These are phyloP conservation scores for Pogonognathellus flavescens DNA, from an alignment of 1,140 invertebrate genomes.

Conservation along the genomic window DNA sequence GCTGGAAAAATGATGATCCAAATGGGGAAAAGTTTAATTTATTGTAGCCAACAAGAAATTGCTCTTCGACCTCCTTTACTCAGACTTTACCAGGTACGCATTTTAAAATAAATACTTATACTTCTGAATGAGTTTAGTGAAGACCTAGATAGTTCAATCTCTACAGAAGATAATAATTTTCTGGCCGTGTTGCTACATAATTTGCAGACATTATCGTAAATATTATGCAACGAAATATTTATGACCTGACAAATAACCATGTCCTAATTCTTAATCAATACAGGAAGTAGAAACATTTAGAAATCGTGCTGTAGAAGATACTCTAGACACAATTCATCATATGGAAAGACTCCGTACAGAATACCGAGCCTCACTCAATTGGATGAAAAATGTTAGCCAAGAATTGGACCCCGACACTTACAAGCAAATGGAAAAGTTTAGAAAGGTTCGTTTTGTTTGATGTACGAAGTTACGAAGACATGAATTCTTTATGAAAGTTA, in stretches of 20 bases:
- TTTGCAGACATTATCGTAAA: too few species aligned
- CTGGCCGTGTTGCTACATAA: too few species aligned
- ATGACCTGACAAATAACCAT: not conserved
- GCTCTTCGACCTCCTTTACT: conserved; percentile 87
- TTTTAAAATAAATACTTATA: too few species aligned
- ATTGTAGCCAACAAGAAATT: conserved; percentile 94
- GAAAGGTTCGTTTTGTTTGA: conserved; percentile 86
- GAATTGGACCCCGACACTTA: conserved; percentile 97
- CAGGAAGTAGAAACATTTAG: conserved; percentile 97
- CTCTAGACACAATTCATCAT: conserved; percentile 86
- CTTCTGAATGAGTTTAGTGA: too few species aligned
- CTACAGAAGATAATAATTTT: too few species aligned
- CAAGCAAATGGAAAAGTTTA: conserved; percentile 94
- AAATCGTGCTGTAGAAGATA: conserved; percentile 93
- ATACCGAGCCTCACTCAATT: conserved; percentile 94
- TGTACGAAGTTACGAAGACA: too few species aligned
- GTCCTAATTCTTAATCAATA: not conserved
- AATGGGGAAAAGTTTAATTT: conserved; percentile 93
- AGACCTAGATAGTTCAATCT: too few species aligned
- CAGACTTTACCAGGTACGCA: conserved; percentile 84
- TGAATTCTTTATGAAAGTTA: too few species aligned
- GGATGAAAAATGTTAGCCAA: conserved; percentile 99
- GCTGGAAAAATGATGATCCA: conserved; percentile 94
- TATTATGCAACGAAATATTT: too few species aligned
- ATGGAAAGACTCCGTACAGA: conserved; percentile 98